Conservation (phyloP, 23 tunicate genomes). For the Aplidium turbinatum region DNA sequence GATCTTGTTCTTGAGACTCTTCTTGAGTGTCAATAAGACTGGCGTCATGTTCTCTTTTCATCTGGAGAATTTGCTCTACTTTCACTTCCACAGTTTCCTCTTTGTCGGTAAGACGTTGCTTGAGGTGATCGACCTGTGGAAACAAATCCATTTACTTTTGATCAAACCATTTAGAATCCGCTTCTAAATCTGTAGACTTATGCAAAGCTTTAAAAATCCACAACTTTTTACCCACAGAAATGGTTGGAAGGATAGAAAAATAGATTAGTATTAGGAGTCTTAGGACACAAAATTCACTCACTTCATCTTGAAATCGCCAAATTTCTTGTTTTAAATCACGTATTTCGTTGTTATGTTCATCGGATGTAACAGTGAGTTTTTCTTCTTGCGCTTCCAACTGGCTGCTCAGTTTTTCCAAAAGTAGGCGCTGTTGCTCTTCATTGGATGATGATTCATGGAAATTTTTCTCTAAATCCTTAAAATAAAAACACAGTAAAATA, state of each 20-base stretch:
- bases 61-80: conserved; percentile 74
- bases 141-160: too few relatives aligned
- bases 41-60: conserved; percentile 79
- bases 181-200: too few relatives aligned
- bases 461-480: conserved; percentile 1
- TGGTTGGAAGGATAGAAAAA: too few relatives aligned
- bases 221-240: too few relatives aligned
- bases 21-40: conserved; percentile 46
- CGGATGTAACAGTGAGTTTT: conserved; percentile 38
- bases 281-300: too few relatives aligned
- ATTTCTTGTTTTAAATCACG: too few relatives aligned
- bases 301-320: neutral
- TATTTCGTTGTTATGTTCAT: conserved; percentile 37
- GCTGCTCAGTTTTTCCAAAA: conserved; percentile 51
- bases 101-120: conserved; percentile 42
- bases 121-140: conserved; percentile 35
- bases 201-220: too few relatives aligned
- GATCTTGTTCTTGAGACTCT: conserved; percentile 49
- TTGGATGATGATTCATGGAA: neutral
- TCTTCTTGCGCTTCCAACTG: conserved; percentile 49
- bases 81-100: conserved; percentile 69
- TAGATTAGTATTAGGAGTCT: too few relatives aligned
- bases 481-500: neutral
- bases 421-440: conserved; percentile 41
- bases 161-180: too few relatives aligned